phyloP scores from a whole-genome alignment of 2,888 invertebrate species.

The Hirudinaria manillensis region DNA sequence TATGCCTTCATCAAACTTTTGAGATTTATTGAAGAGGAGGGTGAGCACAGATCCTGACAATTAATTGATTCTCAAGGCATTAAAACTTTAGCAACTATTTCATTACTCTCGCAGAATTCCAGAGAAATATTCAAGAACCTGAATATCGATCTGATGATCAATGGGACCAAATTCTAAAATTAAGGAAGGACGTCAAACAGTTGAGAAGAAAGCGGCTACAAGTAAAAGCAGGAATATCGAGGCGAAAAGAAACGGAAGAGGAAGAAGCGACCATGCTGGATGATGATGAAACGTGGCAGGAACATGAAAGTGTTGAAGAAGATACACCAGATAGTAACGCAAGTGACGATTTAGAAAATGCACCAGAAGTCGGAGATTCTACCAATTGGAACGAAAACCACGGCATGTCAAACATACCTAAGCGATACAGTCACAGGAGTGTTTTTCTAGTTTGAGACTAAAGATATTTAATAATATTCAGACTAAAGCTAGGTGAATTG shows the following conservation, averaged over 20 bases:
- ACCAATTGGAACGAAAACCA: no score
- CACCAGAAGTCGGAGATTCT: no score
- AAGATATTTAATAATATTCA: no score
- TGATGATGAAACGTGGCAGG: no score
- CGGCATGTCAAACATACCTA: no score
- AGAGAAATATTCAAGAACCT: constrained; percentile 20
- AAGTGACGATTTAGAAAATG: no score
- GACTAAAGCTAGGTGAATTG: no score
- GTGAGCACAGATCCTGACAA: background rate
- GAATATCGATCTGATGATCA: constrained; percentile 27
- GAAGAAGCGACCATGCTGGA: background rate
- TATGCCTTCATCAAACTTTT: constrained; percentile 17
- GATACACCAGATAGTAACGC: no score
- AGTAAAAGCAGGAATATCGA: background rate
- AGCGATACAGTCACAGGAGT: no score
- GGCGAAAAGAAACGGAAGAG: background rate
- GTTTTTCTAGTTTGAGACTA: no score
- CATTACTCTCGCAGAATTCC: constrained; percentile 23
- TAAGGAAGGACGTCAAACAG: constrained; percentile 19
- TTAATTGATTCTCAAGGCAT: background rate
- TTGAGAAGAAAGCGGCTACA: constrained; percentile 6
- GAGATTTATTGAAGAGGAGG: constrained; percentile 28
- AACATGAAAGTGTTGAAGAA: no score
- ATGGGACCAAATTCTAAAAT: constrained; percentile 24
- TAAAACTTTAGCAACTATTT: background rate